phyloP scores from a whole-genome alignment of 1,140 invertebrate species.

The Chymomyza costata region DNA sequence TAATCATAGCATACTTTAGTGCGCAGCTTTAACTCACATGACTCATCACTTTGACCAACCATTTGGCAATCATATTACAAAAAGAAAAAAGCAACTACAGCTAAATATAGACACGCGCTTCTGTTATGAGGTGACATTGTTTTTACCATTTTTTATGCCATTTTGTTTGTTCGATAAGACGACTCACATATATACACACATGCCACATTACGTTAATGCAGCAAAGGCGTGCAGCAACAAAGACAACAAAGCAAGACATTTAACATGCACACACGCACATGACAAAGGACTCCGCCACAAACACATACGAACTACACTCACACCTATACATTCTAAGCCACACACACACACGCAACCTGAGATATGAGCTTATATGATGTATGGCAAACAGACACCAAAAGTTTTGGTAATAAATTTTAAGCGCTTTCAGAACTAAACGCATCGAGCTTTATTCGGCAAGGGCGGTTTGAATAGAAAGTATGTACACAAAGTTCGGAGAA shows the following conservation, averaged over 20 bases:
- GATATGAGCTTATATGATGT: slow-evolving; percentile 55
- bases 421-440: slow-evolving; percentile 48
- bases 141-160: slow-evolving; percentile 47
- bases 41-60: too few species aligned
- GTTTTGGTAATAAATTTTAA: slow-evolving; percentile 69
- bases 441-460: slow-evolving; percentile 14
- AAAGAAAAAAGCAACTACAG: slow-evolving; percentile 1
- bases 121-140: slow-evolving; percentile 40
- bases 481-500: too few species aligned
- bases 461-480: background rate
- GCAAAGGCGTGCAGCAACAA: slow-evolving; percentile 6
- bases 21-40: background rate
- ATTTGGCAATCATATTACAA: slow-evolving; percentile 4
- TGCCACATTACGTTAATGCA: slow-evolving; percentile 45
- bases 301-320: background rate
- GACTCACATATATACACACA: slow-evolving; percentile 14
- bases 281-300: slow-evolving; percentile 3
- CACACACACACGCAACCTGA: slow-evolving; percentile 27
- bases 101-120: slow-evolving; percentile 41
- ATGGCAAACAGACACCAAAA: slow-evolving; percentile 63
- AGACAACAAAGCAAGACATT: slow-evolving; percentile 41
- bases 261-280: slow-evolving; percentile 65
- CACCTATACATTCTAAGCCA: too few species aligned
- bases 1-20: slow-evolving; percentile 7
- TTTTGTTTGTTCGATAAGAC: slow-evolving; percentile 66